Percentiles rank a stretch among this genome's conserved stretches.
Conservation (phyloP, 2,888 invertebrate species). For the Athalia cordata region DNA sequence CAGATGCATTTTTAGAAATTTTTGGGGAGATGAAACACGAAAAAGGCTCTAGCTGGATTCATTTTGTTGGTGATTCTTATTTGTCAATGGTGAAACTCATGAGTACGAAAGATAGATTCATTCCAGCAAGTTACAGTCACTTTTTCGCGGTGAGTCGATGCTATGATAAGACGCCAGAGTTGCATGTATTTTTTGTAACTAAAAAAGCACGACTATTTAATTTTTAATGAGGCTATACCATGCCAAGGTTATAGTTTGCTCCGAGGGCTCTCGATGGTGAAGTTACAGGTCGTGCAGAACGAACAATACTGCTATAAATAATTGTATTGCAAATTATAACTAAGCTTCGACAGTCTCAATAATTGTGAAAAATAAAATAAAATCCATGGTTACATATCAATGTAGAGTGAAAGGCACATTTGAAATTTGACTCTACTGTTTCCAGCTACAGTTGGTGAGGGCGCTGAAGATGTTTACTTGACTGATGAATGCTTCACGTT, state of each 20-base stretch:
- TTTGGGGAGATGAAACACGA: not conserved
- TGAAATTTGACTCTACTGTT: not conserved
- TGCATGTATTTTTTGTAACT: not conserved
- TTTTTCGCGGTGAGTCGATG: constrained; percentile 10
- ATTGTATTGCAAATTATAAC: not conserved
- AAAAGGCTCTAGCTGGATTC: not conserved
- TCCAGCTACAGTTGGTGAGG: not conserved
- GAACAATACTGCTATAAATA: not conserved
- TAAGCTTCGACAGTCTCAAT: too few relatives aligned
- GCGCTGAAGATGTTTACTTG: not conserved
- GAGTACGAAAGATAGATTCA: not conserved
- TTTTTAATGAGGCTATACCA: constrained; percentile 25
- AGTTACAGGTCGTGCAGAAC: not conserved
- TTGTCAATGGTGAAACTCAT: not conserved
- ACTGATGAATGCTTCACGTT: not conserved
- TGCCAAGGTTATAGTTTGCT: constrained; percentile 1
- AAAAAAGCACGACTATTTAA: constrained; percentile 20
- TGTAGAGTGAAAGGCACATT: too few relatives aligned
- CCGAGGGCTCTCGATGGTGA: not conserved
- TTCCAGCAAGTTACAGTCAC: constrained; percentile 9
- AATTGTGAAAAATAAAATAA: too few relatives aligned
- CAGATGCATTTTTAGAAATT: not conserved
- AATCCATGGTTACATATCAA: too few relatives aligned
- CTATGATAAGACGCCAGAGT: constrained; percentile 15
- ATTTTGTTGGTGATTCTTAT: not conserved